Evolutionary conservation across 2,888 invertebrate species (phyloP).

Genomic region (Philonicus albiceps): DNA sequence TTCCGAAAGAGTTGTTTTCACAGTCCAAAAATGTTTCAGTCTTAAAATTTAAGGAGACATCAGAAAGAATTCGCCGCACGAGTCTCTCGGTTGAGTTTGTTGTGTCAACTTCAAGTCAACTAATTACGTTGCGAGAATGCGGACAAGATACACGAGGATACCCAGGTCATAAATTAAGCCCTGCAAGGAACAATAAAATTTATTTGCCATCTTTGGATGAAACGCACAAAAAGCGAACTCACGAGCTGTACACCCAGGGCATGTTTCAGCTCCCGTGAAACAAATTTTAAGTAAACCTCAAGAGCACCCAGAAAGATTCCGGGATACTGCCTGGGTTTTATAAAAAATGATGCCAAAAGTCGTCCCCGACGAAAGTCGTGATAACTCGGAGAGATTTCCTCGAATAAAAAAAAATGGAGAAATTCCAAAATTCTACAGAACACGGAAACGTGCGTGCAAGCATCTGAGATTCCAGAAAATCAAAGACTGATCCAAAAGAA

Average conservation of each 20-base stretch:
- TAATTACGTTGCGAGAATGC: slow-evolving; percentile 13
- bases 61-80: background rate
- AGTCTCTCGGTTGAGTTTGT: background rate
- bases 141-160: background rate
- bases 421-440: background rate
- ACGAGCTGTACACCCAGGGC: background rate
- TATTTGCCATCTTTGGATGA: slow-evolving; percentile 15
- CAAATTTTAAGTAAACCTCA: background rate
- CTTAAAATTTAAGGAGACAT: background rate
- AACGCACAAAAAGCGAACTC: background rate
- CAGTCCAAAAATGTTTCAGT: background rate
- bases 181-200: slow-evolving; percentile 18
- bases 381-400: background rate
- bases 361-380: background rate
- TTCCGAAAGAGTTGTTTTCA: background rate
- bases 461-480: background rate
- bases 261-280: background rate
- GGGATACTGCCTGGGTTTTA: background rate
- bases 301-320: background rate
- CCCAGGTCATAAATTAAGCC: background rate
- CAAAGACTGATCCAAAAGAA: background rate
- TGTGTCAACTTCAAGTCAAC: background rate
- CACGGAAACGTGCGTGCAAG: slow-evolving; percentile 28
- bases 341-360: background rate
- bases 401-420: background rate